A percentile compares a stretch with the other conserved stretches of the same genome.
phyloP scores from a whole-genome alignment of 2,113 vertebrate genomes.

The Sinocyclocheilus anophthalmus region DNA sequence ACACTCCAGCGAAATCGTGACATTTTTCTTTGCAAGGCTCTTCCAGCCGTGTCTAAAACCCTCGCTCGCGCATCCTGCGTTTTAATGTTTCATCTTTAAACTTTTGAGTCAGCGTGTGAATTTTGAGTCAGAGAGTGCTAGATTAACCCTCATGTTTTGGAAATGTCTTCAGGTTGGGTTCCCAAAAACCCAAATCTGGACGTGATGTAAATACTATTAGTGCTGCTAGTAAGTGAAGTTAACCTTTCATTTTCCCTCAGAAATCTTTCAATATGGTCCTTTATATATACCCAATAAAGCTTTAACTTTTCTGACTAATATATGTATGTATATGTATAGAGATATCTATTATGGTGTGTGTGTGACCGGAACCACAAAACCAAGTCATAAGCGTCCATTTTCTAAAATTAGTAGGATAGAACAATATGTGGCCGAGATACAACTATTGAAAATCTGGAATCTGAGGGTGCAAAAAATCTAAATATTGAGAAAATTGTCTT shows the following conservation, averaged over 20 bases:
- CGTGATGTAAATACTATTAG: too few relatives aligned
- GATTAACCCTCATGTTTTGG: background rate
- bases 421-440: too few relatives aligned
- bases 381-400: too few relatives aligned
- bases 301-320: too few relatives aligned
- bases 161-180: background rate
- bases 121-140: background rate
- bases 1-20: slow-evolving; percentile 31
- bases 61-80: background rate
- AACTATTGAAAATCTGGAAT: too few relatives aligned
- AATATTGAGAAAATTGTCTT: too few relatives aligned
- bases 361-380: too few relatives aligned
- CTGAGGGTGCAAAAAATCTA: too few relatives aligned
- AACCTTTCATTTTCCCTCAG: background rate
- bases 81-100: background rate
- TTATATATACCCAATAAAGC: too few relatives aligned
- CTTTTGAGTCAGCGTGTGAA: background rate
- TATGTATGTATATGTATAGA: too few relatives aligned
- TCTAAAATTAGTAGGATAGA: too few relatives aligned
- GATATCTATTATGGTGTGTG: too few relatives aligned
- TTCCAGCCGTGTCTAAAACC: background rate
- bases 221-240: background rate
- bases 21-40: background rate
- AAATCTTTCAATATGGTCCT: background rate
- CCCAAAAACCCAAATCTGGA: background rate